Base-by-base conservation (phyloP, 2,888 invertebrate genomes). In the Amphipyra berbera region DNA sequence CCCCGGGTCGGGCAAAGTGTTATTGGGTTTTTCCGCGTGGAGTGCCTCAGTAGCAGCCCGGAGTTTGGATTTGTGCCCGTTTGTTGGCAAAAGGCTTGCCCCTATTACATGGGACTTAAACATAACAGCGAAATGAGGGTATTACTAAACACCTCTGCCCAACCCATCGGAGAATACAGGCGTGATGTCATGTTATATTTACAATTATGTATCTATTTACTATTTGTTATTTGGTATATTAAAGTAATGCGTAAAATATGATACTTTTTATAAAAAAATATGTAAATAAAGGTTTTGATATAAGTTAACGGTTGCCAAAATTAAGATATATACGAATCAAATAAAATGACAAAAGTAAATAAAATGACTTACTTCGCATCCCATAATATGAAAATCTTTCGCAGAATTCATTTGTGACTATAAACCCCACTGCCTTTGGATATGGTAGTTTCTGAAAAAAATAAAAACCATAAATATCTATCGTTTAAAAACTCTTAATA, bases 381-480 rank as follows among this genome's bases (percentile, higher is more conserved):
- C 99, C 99, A 97, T 99, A 99, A 92, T 96, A 99, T 67, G 97
- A 98, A 94, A 99, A 99, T 82, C 99, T 96, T 93, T 99, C 99
- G 93, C 99, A 99, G 93, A 99, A 99, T 91, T 99, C 99, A 96
- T 99, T 99, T 90, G 97, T 97, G 76, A 99, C 96, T 84, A 99
- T 99, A 93, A 99, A 99, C 83, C 97, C 98, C 13, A 99, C 97
- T 14, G 98, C 96, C 87, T 96, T 97, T 0, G 99, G 99, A 86
- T 98, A 99, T 30, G 96, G 96, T 48, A 96, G 82, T 91, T 96
- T 96, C 97, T 97, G 95, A 75, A 96, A 94, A 86, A 68, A 54
- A 21, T 15, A 37, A 35, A 47, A 12, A 0, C 0, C 0, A 12
- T 21, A 33, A n/a, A n/a, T n/a, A n/a, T n/a, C n/a, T n/a, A n/a